phyloP scores from a whole-genome alignment of 1,140 invertebrate species.

The Rhopalosiphum padi region DNA sequence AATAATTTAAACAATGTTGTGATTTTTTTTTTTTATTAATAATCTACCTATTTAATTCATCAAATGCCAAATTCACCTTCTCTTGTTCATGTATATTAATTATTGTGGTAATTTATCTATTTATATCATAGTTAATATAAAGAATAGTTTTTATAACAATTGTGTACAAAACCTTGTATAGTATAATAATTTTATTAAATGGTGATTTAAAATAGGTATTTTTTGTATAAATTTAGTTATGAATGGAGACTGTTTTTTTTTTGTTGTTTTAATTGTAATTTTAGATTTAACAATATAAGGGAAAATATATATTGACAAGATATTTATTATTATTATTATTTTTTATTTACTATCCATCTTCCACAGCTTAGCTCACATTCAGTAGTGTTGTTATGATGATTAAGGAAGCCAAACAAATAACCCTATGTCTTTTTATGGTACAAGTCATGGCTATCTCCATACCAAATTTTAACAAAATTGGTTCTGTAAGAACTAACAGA shows the following conservation, averaged over 20 bases:
- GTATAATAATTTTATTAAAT: slow-evolving; percentile 38
- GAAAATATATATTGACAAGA: slow-evolving; percentile 22
- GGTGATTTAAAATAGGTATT: slow-evolving; percentile 54
- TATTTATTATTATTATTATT: background rate
- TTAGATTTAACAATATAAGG: slow-evolving; percentile 53
- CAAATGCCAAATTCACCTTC: slow-evolving; percentile 51
- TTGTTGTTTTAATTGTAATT: slow-evolving; percentile 49
- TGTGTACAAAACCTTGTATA: slow-evolving; percentile 54
- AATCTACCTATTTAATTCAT: slow-evolving; percentile 4
- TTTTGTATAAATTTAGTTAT: slow-evolving; percentile 57
- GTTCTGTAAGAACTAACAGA: too few species aligned
- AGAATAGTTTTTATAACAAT: slow-evolving; percentile 39
- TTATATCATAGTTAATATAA: slow-evolving; percentile 27
- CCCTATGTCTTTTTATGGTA: too few species aligned
- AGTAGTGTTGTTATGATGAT: background rate
- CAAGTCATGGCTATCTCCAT: too few species aligned
- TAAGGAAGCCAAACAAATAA: background rate
- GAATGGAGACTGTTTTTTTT: slow-evolving; percentile 58
- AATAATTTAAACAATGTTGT: slow-evolving; percentile 40
- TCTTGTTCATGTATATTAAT: slow-evolving; percentile 23
- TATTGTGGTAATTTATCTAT: slow-evolving; percentile 47
- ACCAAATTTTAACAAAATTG: too few species aligned
- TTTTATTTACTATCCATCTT: background rate
- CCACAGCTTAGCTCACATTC: background rate
- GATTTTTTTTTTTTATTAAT: slow-evolving; percentile 38